Evolutionary conservation across 2,113 vertebrate genomes (phyloP).

Genomic region (Hystrix cristata): DNA sequence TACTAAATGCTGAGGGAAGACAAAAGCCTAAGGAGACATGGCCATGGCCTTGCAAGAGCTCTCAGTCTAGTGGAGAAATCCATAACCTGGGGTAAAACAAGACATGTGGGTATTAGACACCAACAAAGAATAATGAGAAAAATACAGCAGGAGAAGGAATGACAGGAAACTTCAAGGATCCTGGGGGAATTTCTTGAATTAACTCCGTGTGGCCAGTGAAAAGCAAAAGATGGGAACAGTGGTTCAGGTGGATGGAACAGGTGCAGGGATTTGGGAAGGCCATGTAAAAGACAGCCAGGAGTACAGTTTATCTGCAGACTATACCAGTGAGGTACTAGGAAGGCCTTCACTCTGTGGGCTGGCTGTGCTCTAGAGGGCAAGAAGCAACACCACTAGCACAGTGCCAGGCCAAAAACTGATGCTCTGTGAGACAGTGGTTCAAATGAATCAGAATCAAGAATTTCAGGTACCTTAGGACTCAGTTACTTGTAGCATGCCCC

Average conservation of each 20-base stretch:
- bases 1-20: background rate
- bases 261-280: background rate
- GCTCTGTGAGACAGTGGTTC: background rate
- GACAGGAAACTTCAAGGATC: background rate
- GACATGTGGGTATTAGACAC: background rate
- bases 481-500: background rate
- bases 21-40: background rate
- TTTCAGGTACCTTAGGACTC: background rate
- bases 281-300: background rate
- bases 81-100: background rate
- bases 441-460: background rate
- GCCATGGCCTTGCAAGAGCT: background rate
- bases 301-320: background rate
- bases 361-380: background rate
- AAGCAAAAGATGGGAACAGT: background rate
- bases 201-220: background rate
- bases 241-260: background rate
- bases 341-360: background rate
- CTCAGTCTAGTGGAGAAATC: background rate
- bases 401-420: background rate
- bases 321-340: background rate
- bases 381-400: background rate
- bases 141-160: background rate
- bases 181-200: background rate
- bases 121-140: background rate